Base-by-base conservation (phyloP, 1,140 invertebrate genomes). In the Hyles vespertilio region DNA sequence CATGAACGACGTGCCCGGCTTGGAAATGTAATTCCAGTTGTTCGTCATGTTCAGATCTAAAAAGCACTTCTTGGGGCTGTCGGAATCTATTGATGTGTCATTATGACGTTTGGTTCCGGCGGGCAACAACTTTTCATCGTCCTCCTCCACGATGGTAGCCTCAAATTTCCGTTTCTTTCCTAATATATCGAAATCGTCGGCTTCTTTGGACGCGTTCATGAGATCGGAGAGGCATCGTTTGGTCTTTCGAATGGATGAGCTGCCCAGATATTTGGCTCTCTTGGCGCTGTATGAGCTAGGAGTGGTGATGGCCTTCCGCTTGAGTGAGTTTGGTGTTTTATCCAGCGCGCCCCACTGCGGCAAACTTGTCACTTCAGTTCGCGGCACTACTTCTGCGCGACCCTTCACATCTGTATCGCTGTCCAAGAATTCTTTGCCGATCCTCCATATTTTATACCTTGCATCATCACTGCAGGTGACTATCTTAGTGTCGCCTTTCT, bases 401-500 rank as follows among this genome's bases (percentile, higher is more conserved):
- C 93, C 93, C 6, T 80, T 70, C 61, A 91, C 84, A 22, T 89
- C 77, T 2, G 87, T 63, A 32, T 89, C 74, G 12, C 89, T 76
- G 56, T 92, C 90, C 2, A 91, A 85, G 44, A 90, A 71, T 61
- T 65, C 90, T 50, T 56, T 77, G 33, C 92, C 92, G 11, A 94
- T 83, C 48, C 92, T 90, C 95, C 95, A 97, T 55, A 96, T 91
- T 74, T 93, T 93, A 69, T 95, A 93, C 1, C 91, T 89, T 6
- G 93, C 92, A 88, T 96, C 95, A 77, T 97, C 96, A 44, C 94
- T 94, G 78, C 95, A 94, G 0, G 95, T 96, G 5, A 95, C 93
- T 56, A 96, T 86, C 79, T 93, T 87, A 32, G 87, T 74, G 62
- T 90, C 86, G 11, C 87, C 83, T 10, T 68, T 72, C 58, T 81